A percentile compares a stretch with the other conserved stretches of the same genome.
These are phyloP conservation scores for Agrotis exclamationis DNA, from an alignment of 2,888 invertebrate species.

Conservation along the genomic window DNA sequence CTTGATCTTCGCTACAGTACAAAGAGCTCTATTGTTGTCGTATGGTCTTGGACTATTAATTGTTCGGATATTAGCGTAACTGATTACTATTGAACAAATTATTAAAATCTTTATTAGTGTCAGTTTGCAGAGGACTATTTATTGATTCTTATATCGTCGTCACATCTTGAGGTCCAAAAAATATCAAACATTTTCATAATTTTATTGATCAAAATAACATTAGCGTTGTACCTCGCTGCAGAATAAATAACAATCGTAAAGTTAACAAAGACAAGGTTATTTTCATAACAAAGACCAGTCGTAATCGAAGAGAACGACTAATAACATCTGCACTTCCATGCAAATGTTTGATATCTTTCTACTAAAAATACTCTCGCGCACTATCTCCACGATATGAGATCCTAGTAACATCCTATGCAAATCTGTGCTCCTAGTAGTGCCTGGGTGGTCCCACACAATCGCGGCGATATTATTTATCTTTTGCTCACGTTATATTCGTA, in stretches of 20 bases:
- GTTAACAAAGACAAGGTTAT: neutral
- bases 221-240: neutral
- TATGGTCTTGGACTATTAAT: constrained; percentile 9
- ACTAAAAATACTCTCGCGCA: constrained; percentile 27
- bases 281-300: neutral
- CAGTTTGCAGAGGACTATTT: neutral
- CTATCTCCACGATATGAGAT: constrained; percentile 39
- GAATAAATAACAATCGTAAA: neutral
- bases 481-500: constrained; percentile 25
- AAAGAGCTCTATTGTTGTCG: constrained; percentile 45
- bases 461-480: constrained; percentile 48
- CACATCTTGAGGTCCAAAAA: neutral
- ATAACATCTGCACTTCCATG: constrained; percentile 1
- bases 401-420: constrained; percentile 54
- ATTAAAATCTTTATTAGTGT: neutral
- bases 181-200: too few relatives aligned
- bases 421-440: constrained; percentile 44
- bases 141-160: neutral
- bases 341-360: constrained; percentile 21
- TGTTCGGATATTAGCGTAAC: constrained; percentile 9
- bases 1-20: constrained; percentile 41
- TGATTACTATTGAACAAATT: constrained; percentile 11
- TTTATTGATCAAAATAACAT: too few relatives aligned
- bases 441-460: constrained; percentile 62
- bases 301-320: neutral